A percentile compares a stretch with the other conserved stretches of the same genome.
Evolutionary conservation across 2,797 vertebrate genomes (phyloP).

Genomic region (Cephalopachus bancanus): DNA sequence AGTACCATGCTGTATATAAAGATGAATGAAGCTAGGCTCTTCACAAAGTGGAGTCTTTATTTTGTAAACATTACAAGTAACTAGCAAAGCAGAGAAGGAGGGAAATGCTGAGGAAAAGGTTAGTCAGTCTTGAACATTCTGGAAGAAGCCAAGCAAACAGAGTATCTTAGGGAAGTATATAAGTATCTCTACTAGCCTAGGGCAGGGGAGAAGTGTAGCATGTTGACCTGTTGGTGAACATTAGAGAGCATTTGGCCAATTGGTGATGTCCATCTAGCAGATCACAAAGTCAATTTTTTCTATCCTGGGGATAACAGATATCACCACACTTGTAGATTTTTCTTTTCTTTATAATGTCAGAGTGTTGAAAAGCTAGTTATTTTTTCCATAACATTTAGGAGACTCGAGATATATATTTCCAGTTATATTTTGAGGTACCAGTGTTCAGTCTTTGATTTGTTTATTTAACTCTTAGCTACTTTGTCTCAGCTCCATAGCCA

Average conservation of each 20-base stretch:
- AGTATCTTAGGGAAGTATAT: not conserved
- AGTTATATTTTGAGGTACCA: not conserved
- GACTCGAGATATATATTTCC: not conserved
- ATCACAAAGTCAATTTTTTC: not conserved
- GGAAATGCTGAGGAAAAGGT: not conserved
- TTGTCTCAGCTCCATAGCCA: not conserved
- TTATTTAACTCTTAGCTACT: not conserved
- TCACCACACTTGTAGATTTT: not conserved
- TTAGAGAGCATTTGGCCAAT: not conserved
- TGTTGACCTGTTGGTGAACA: not conserved
- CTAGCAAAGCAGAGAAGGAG: not conserved
- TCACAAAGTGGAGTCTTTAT: not conserved
- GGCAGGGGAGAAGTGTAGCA: not conserved
- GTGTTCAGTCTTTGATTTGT: slow-evolving; percentile 19
- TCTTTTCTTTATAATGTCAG: not conserved
- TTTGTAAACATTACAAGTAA: not conserved
- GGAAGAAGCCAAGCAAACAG: not conserved
- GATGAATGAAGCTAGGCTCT: not conserved
- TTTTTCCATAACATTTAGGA: not conserved
- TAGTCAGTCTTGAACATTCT: not conserved
- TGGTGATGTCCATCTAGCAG: not conserved
- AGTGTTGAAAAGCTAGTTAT: not conserved
- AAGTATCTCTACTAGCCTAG: not conserved
- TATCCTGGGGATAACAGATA: fast-evolving
- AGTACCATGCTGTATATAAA: not conserved